phyloP scores from a whole-genome alignment of 2,797 vertebrate genomes.

The Picus viridis region DNA sequence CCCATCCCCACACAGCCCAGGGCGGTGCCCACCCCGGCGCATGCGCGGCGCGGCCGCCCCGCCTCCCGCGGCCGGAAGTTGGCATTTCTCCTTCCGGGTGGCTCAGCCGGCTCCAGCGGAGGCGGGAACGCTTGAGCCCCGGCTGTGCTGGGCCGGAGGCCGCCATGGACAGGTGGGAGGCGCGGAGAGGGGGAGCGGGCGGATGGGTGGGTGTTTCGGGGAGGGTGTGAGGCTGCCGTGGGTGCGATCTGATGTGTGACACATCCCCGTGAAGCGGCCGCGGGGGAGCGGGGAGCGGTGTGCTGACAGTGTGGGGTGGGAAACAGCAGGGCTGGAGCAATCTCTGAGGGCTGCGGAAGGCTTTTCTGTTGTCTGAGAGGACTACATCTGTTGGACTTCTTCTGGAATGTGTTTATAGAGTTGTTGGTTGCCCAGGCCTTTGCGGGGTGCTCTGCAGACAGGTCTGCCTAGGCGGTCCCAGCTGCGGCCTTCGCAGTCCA shows the following conservation, averaged over 20 bases:
- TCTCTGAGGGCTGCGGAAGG: not conserved
- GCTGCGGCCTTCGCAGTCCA: not conserved
- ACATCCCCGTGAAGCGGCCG: not conserved
- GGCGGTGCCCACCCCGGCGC: not conserved
- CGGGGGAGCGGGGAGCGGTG: not conserved
- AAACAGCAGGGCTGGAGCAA: not conserved
- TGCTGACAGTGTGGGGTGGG: rapidly evolving
- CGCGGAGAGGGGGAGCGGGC: no score
- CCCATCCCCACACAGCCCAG: no score
- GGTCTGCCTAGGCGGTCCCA: rapidly evolving
- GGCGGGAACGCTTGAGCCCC: not conserved
- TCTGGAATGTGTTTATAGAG: rapidly evolving
- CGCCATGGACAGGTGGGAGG: not conserved
- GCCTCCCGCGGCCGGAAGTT: not conserved
- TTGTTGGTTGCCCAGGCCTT: not conserved
- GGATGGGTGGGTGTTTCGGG: no score
- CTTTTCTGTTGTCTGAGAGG: not conserved
- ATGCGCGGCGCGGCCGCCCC: not conserved
- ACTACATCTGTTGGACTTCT: not conserved
- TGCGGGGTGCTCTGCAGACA: rapidly evolving
- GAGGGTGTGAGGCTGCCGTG: not conserved
- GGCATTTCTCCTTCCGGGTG: not conserved
- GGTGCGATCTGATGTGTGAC: not conserved
- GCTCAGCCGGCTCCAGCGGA: not conserved
- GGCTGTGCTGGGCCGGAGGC: not conserved